Evolutionary conservation across 2,888 invertebrate species (phyloP), one percentile per base, ranked within the genome.

Genomic region (Choristoneura rosaceana): DNA sequence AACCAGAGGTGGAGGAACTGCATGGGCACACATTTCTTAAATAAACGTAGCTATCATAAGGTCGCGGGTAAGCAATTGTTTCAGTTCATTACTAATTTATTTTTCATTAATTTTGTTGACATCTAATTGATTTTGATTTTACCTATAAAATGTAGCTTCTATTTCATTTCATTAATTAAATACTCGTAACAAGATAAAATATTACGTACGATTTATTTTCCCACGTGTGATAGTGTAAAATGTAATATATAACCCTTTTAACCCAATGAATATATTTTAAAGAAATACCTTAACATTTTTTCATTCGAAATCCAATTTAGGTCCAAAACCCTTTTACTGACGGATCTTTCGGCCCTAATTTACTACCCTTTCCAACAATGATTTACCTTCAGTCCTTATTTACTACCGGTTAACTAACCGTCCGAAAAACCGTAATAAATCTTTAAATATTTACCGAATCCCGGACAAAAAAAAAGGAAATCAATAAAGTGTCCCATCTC

Each of bases 371-470:
- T 47, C 34, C 58, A 71, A 62, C 62, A 67, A 67, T 71, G 71
- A 71, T 67, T 71, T 71, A 71, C 71, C 67, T 62, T 38, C 25
- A 33, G 8, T 43, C 45, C 64, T 55, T 71, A 71, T 71, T 71
- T 58, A 67, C 66, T 59, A 63, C 66, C 71, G 25, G 58, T 63
- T 71, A 71, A 71, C 71, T 67, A 71, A 71, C 61, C 66, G 66
- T 67, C 58, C 70, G 62, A 62, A 68, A 41, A 59, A 68, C 73
- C 68, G 41, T 69, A 73, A 73, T 73, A 73, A 73, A 73, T 73
- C 73, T 73, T 69, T 64, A 69, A 69, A 68, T 64, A 73, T 73
- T 73, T 73, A 73, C 68, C 50, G 68, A 41, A 17, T 61, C 61
- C 55, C 64, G 64, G 33, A 73, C 73, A 41, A 71, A 71, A 73